Evolutionary conservation across 1,140 invertebrate species (phyloP).

Genomic region (Gonatopus flavifemur): DNA sequence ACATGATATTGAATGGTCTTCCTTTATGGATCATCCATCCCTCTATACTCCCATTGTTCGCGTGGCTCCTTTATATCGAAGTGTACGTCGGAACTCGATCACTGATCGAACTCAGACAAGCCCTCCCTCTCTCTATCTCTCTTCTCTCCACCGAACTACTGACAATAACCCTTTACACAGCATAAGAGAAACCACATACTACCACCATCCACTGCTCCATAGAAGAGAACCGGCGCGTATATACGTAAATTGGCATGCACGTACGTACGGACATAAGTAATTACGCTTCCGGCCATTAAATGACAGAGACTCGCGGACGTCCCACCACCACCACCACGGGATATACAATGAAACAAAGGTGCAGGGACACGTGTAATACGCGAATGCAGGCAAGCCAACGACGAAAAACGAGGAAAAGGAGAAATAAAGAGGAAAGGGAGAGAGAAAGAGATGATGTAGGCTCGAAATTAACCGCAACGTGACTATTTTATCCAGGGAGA

Average conservation of each 20-base stretch:
- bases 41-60: slow-evolving; percentile 24
- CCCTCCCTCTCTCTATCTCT: too few relatives aligned
- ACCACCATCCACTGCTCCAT: neutral
- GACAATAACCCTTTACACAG: slow-evolving; percentile 22
- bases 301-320: slow-evolving; percentile 18
- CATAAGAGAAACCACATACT: slow-evolving; percentile 9
- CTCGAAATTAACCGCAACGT: slow-evolving; percentile 37
- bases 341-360: slow-evolving; percentile 1
- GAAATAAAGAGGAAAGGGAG: slow-evolving; percentile 7
- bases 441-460: slow-evolving; percentile 5
- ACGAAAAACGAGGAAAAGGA: neutral
- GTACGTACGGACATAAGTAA: slow-evolving; percentile 49
- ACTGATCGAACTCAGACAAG: slow-evolving; percentile 23
- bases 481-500: too few relatives aligned
- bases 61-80: slow-evolving; percentile 18
- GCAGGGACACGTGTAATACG: slow-evolving; percentile 7
- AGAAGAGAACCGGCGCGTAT: slow-evolving; percentile 13
- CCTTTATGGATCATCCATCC: too few relatives aligned
- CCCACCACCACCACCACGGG: too few relatives aligned
- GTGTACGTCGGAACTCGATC: slow-evolving; percentile 20
- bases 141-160: too few relatives aligned
- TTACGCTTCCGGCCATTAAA: slow-evolving; percentile 51
- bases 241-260: slow-evolving; percentile 13
- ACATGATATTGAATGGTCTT: too few relatives aligned
- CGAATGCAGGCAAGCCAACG: neutral